Conservation (phyloP, 1,140 invertebrate species). For the Macrotrachela quadricornifera region DNA sequence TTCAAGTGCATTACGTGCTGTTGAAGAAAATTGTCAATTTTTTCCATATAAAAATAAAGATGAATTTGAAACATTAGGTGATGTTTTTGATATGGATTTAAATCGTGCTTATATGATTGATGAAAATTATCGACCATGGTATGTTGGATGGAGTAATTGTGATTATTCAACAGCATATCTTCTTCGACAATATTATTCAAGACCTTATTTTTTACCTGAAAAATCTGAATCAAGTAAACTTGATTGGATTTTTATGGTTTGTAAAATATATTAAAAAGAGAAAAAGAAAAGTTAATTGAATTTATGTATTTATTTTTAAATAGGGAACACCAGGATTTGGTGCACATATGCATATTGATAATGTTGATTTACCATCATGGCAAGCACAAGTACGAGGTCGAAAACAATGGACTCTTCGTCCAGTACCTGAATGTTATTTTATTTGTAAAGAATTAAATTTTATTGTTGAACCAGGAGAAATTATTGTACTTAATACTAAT, state of each 20-base stretch:
- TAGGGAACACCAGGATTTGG: slow-evolving; percentile 57
- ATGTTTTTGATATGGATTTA: slow-evolving; percentile 43
- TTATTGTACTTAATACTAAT: slow-evolving; percentile 55
- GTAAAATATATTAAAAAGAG: too few species aligned
- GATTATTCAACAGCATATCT: slow-evolving; percentile 49
- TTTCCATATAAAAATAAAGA: slow-evolving; percentile 61
- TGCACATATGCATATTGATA: slow-evolving; percentile 79
- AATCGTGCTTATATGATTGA: slow-evolving; percentile 38
- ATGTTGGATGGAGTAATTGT: slow-evolving; percentile 75
- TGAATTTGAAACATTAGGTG: slow-evolving; percentile 46
- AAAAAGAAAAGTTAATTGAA: too few species aligned
- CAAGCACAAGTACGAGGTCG: slow-evolving; percentile 66
- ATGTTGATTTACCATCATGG: slow-evolving; percentile 71
- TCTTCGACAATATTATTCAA: slow-evolving; percentile 52
- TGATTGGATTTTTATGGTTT: slow-evolving; percentile 82
- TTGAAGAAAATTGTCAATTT: slow-evolving; percentile 47
- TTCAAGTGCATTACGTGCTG: not conserved
- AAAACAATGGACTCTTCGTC: slow-evolving; percentile 64
- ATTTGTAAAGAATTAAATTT: slow-evolving; percentile 46
- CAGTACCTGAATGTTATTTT: slow-evolving; percentile 64
- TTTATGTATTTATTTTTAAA: too few species aligned
- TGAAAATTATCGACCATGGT: slow-evolving; percentile 49
- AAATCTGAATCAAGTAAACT: slow-evolving; percentile 58
- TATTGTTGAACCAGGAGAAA: slow-evolving; percentile 58
- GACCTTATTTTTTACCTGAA: slow-evolving; percentile 65